Conservation (phyloP, 2,113 vertebrate species). For the Podarcis muralis region DNA sequence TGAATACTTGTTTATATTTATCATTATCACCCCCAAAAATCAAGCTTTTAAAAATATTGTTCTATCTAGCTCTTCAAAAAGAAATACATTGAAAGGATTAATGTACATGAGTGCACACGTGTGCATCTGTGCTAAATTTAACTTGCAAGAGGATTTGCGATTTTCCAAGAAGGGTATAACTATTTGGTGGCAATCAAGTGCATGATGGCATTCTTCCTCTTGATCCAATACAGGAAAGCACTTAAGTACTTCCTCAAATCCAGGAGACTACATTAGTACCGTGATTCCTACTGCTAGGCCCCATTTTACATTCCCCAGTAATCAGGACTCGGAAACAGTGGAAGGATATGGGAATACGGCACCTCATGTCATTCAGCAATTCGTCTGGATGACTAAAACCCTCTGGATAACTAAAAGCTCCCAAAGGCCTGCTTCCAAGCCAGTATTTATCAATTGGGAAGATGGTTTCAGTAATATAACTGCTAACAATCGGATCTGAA, state of each 20-base stretch:
- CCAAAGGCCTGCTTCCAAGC: slow-evolving; percentile 44
- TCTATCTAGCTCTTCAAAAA: background rate
- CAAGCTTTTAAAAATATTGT: background rate
- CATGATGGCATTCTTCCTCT: background rate
- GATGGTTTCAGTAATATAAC: background rate
- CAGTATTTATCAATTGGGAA: slow-evolving; percentile 25
- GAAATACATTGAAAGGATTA: background rate
- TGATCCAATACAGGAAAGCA: slow-evolving; percentile 5
- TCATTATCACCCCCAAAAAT: background rate
- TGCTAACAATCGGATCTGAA: slow-evolving; percentile 33
- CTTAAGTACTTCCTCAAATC: background rate
- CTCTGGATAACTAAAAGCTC: slow-evolving; percentile 49
- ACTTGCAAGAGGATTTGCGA: background rate
- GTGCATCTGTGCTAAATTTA: background rate
- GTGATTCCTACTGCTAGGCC: background rate
- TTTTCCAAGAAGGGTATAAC: background rate
- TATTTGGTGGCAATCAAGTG: slow-evolving; percentile 6
- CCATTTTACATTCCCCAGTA: background rate
- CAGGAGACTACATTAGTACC: slow-evolving; percentile 17
- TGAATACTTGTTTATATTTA: background rate
- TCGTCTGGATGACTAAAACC: slow-evolving; percentile 46
- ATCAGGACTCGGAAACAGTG: background rate
- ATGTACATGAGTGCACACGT: background rate
- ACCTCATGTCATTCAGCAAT: slow-evolving; percentile 36
- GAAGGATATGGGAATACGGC: slow-evolving; percentile 5